Base-by-base conservation (phyloP, 30 jellyfish, hydroid and myxozoan species). In the Chrysaora quinquecirrha region DNA sequence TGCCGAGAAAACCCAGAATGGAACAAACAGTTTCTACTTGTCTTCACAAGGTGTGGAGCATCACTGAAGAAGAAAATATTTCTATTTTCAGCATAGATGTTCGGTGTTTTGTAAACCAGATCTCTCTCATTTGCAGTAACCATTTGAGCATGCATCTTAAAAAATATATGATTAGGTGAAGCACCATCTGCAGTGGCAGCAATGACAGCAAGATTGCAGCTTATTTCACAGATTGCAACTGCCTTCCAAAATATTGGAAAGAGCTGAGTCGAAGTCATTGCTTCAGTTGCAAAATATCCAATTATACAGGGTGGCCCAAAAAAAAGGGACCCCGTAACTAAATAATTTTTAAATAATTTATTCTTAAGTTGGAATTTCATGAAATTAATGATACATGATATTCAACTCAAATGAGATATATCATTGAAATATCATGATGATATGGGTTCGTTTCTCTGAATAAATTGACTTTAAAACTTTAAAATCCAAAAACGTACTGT, bases 31-130 rank as follows among this genome's bases (percentile, higher is more conserved):
- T 78, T 78, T 30, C 90, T 71, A 19, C 74, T 67, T 6, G 89
- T 77, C 4, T 77, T 77, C 50, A 78, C 38, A 32, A 78, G 83
- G 48, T 78, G 90, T 0, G 90, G 90, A 11, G 82, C 90, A 78
- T 65, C 90, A 61, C 69, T 16, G 82, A 85, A 84, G 65, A 70
- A 85, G 54, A 73, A 70, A 52, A 85, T 27, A 29, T 21, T 46
- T 75, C 80, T 38, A 19, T 75, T 84, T 18, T 84, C 24, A 21
- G 87, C 78, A 65, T 27, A 85, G 20, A 85, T 35, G 71, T 85
- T 85, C 71, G 19, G 25, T 23, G 85, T 46, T 23, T 90, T 24
- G 63, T 85, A 85, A 18, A 66, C 73, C n/a, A 85, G 86, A 18
- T 29, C 77, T n/a, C 35, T 84, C 33, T 66, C 32, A 20, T 78